Base-by-base conservation (phyloP, 1,140 invertebrate species). In the Drosophila jambulina region DNA sequence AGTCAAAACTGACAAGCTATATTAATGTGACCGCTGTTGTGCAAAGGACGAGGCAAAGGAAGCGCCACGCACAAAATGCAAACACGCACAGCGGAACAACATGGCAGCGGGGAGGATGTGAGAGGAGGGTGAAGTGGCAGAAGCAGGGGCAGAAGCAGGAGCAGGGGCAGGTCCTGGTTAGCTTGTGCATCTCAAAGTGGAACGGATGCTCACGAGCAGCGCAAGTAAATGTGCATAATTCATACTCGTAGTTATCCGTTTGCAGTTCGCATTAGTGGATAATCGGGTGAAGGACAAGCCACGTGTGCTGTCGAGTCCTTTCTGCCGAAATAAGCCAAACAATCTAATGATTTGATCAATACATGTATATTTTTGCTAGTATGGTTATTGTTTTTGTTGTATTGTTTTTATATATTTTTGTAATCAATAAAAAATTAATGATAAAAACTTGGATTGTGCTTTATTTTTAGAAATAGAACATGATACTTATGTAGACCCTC, bases 161-260 rank as follows among this genome's bases (percentile, higher is more conserved):
- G 19, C 15, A 49, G 46, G 58, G 19, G 27, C 29, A 34, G 29
- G 23, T 69, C 62, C 23, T 53, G 48, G 42, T 34, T 61, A 19
- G 49, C 38, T 34, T 78, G 62, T 70, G 70, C 65, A 78, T 54
- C 62, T 68, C 64, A 69, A 76, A 81, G 72, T 72, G 59, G 46
- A 36, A 63, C 61, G 54, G 56, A 67, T 46, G 62, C 54, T 60
- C 56, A 49, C 32, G 23, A 23, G 62, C 65, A 65, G 57, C 32
- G 17, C 42, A 60, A 86, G 80, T 65, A 82, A 83, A 82, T 87
- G 84, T 71, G 84, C 83, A 87, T 87, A 87, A 87, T 87, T 87
- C 84, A 88, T 80, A 42, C 29, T 43, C 46, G 46, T 15, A 82
- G 75, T 56, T 76, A 78, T 87, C 81, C 81, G 61, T 81, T 68